Evolutionary conservation across 2,113 vertebrate species (phyloP).

Genomic region (Stegastes partitus): DNA sequence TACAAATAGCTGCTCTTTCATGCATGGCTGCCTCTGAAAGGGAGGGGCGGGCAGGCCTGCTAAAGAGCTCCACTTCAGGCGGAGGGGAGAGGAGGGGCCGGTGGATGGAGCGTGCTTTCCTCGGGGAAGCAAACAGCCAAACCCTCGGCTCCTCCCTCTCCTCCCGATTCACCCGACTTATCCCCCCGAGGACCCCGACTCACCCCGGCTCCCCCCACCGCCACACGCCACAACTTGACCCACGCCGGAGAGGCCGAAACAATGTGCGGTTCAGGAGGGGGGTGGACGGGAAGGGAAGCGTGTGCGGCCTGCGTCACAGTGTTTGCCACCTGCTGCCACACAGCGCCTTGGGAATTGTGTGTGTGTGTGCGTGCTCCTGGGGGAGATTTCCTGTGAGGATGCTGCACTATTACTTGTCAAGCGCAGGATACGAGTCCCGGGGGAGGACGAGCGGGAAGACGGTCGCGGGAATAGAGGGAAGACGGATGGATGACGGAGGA

Average conservation of each 20-base stretch:
- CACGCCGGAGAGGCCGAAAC: constrained; percentile 31
- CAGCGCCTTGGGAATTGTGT: constrained; percentile 80
- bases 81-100: constrained; percentile 69
- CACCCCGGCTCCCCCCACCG: constrained; percentile 45
- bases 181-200: constrained; percentile 55
- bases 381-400: constrained; percentile 72
- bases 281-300: constrained; percentile 23
- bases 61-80: constrained; percentile 82
- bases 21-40: constrained; percentile 83
- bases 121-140: constrained; percentile 67
- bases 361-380: constrained; percentile 59
- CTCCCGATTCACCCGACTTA: constrained; percentile 54
- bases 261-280: constrained; percentile 8
- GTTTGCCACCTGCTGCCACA: constrained; percentile 86
- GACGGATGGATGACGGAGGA: constrained; percentile 36
- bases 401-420: constrained; percentile 84
- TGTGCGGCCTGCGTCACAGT: constrained; percentile 70
- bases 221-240: constrained; percentile 75
- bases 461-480: constrained; percentile 60
- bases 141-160: constrained; percentile 50
- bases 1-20: constrained; percentile 87
- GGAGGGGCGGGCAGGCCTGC: constrained; percentile 69
- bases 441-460: constrained; percentile 63
- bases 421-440: constrained; percentile 75
- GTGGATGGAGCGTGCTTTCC: constrained; percentile 62